Percentiles rank a stretch among this genome's conserved stretches.
Conservation (phyloP, 2,797 vertebrate genomes). For the Chlorospingus flavigularis region DNA sequence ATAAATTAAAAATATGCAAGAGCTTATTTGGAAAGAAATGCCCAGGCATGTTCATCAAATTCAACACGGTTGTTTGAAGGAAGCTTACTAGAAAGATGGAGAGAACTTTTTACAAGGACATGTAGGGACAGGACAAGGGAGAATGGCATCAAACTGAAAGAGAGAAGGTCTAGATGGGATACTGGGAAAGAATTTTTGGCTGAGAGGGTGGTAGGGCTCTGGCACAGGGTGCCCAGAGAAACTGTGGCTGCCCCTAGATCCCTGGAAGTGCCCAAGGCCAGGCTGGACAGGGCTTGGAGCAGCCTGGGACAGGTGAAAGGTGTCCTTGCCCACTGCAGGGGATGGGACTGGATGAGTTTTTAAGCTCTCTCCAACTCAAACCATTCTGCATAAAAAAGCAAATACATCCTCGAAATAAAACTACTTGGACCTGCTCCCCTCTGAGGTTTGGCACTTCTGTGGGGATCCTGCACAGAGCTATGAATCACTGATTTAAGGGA, state of each 20-base stretch:
- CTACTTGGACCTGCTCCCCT: neutral
- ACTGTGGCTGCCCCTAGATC: neutral
- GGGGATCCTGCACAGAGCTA: neutral
- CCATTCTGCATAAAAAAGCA: neutral
- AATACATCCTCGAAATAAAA: neutral
- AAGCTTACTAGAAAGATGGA: neutral
- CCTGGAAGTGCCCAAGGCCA: neutral
- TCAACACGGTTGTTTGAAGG: neutral
- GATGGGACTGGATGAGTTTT: neutral
- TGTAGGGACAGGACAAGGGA: neutral
- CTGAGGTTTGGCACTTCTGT: neutral
- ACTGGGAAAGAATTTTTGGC: neutral
- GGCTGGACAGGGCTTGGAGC: neutral
- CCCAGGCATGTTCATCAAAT: neutral
- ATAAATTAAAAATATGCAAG: neutral
- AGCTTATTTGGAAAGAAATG: neutral
- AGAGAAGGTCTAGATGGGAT: neutral
- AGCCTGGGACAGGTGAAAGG: neutral
- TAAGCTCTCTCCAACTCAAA: neutral
- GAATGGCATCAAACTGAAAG: neutral
- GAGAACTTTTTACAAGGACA: neutral
- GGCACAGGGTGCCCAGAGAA: neutral
- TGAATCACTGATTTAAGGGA: neutral
- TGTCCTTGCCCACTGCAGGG: neutral
- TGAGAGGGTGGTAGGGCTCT: neutral